Evolutionary conservation across 2,113 vertebrate species (phyloP), one percentile per base, ranked within the genome.

Genomic region (Centropus bengalensis): DNA sequence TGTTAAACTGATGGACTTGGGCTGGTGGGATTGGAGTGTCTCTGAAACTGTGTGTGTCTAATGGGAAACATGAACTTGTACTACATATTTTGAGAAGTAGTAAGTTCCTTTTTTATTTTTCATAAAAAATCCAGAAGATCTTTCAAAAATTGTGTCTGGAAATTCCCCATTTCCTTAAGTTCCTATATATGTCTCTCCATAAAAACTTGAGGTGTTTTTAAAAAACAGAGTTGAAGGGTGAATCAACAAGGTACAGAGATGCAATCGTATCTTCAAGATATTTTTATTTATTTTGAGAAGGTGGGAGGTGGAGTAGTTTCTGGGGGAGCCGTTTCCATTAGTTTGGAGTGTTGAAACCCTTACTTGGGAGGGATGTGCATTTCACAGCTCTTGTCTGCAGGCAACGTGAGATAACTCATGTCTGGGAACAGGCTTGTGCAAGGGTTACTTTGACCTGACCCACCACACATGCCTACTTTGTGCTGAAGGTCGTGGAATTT

Each of bases 341-440:
- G 23, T 87, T 79, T 71, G 36, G 60, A 60, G 28, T 78, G 80
- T 81, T 90, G 88, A 93, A 92, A 92, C 17, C 11, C 49, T 84
- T 49, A 62, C 78, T 76, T 63, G 28, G 0, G 8, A 76, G 32
- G 24, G 51, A 69, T 55, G 47, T 86, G 67, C n/a, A 30, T 91
- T 95, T 91, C 76, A 79, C 52, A 87, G 45, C 84, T 26, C 38
- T 54, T 87, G 70, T 60, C 81, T 82, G 62, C 44, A 58, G 83
- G 83, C 26, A 2, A 15, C 27, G 49, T 71, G 88, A 88, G 76
- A 78, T 93, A 82, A 33, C 7, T 82, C 22, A 2, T 79, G 54
- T 77, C 77, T 91, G 84, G 67, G 77, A 94, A 88, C 38, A 66
- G 67, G 36, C 62, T 92, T 87, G 83, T 81, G 83, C 92, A 96